Base-by-base conservation (phyloP, 2,113 vertebrate genomes). In the Phylloscopus trochiloides region DNA sequence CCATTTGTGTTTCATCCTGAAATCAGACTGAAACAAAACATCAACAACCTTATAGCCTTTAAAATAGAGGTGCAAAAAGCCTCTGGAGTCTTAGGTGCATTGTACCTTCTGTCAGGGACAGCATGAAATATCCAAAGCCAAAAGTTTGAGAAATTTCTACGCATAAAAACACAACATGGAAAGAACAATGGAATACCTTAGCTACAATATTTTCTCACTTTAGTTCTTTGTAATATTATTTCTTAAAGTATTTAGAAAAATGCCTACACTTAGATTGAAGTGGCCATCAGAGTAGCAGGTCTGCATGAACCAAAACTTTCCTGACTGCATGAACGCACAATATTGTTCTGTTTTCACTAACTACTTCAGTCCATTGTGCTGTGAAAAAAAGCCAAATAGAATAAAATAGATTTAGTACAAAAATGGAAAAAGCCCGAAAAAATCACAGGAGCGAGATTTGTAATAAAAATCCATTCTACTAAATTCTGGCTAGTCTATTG, bases 271-370 rank as follows among this genome's bases (percentile, higher is more conserved):
- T 71, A 54, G 18, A 34, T 28, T 38, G 59, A 57, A 28, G 3
- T 47, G 29, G 42, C 32, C 61, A 58, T 79, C 22, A 43, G 42
- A 68, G 51, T 84, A 81, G 17, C n/a, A 67, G 34, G 8, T 34
- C 36, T 79, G 3, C 78, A 43, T 29, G 20, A 81, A 77, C 13
- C 11, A 50, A 85, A 94, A 54, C 50, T 68, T 92, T 34, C 72
- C 28, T 36, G 43, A 71, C 54, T 66, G 28, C 34, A 31, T 88
- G 52, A 48, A 63, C 4, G 12, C 1, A 0, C 43, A 76, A 73
- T 78, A 52, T 58, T 55, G 20, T 88, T 91, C 92, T 75, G 83
- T 83, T 97, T 97, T 95, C 71, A 78, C 32, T 86, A 85, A 62
- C 24, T 91, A 34, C 73, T 91, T 92, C 58, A 92, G 43, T 89